phyloP scores from a whole-genome alignment of 2,797 vertebrate genomes.

The Mormyrus hasselquistii region DNA sequence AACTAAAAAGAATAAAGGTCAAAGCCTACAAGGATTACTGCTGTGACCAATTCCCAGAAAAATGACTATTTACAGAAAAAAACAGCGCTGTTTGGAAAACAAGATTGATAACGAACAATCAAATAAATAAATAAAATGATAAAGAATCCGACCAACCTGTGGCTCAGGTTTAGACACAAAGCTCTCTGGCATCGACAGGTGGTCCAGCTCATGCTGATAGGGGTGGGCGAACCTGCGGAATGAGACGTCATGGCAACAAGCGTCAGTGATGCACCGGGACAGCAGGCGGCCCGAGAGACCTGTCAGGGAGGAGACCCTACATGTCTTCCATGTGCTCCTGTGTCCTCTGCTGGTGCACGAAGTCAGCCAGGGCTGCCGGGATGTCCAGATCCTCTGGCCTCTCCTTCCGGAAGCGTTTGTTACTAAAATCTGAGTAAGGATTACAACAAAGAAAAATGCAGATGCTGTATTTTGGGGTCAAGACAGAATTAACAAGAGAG shows the following conservation, averaged over 20 bases:
- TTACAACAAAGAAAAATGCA: not conserved
- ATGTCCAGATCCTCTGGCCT: constrained; percentile 86
- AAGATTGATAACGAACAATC: not conserved
- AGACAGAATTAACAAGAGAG: no score
- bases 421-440: constrained; percentile 64
- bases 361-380: constrained; percentile 85
- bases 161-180: constrained; percentile 71
- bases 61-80: not conserved
- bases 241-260: not conserved
- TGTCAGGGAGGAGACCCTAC: constrained; percentile 55
- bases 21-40: not conserved
- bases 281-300: not conserved
- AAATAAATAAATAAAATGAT: not conserved
- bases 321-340: constrained; percentile 84
- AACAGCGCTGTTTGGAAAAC: not conserved
- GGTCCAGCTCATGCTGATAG: constrained; percentile 86
- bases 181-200: constrained; percentile 64
- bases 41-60: not conserved
- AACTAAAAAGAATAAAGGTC: not conserved
- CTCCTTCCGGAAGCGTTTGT: constrained; percentile 71
- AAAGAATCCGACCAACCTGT: constrained; percentile 60
- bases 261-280: not conserved
- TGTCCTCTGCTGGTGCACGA: constrained; percentile 89
- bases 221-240: constrained; percentile 84
- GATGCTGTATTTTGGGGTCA: not conserved